Evolutionary conservation across 2,797 vertebrate genomes (phyloP).

Genomic region (Perodicticus potto): DNA sequence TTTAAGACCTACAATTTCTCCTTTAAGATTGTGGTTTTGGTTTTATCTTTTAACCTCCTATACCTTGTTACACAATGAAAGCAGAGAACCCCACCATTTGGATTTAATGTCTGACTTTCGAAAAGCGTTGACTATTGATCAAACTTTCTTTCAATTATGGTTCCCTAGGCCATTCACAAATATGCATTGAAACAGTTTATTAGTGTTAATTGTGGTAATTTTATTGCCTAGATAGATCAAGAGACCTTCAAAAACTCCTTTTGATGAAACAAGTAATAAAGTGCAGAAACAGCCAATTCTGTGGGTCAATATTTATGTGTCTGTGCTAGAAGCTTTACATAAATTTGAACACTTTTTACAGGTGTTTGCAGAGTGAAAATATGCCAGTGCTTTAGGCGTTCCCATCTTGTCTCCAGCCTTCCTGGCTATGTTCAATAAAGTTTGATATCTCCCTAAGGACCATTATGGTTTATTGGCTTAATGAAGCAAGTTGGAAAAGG

Average conservation of each 20-base stretch:
- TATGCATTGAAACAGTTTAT: slow-evolving; percentile 79
- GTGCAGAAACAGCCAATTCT: slow-evolving; percentile 43
- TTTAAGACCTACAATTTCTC: slow-evolving; percentile 82
- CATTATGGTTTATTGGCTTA: slow-evolving; percentile 40
- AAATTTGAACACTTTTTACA: slow-evolving; percentile 20
- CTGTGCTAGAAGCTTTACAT: slow-evolving; percentile 51
- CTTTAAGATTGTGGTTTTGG: slow-evolving; percentile 79
- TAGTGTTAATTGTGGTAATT: slow-evolving; percentile 83
- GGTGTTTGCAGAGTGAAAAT: slow-evolving; percentile 51
- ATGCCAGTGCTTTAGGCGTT: slow-evolving; percentile 19
- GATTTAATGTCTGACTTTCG: slow-evolving; percentile 79
- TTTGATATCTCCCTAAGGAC: neutral
- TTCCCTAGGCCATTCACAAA: slow-evolving; percentile 80
- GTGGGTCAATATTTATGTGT: neutral
- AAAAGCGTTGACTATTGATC: slow-evolving; percentile 82
- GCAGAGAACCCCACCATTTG: slow-evolving; percentile 78
- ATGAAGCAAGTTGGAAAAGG: slow-evolving; percentile 41
- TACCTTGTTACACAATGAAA: slow-evolving; percentile 84
- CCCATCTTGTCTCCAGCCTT: neutral
- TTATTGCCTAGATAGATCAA: slow-evolving; percentile 62
- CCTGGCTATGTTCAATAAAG: neutral
- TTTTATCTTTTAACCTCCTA: slow-evolving; percentile 80
- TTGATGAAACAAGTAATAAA: slow-evolving; percentile 42
- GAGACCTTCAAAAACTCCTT: slow-evolving; percentile 73
- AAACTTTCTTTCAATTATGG: slow-evolving; percentile 85